These are phyloP conservation scores for Casuarius casuarius DNA, from an alignment of 2,113 vertebrate species.

Conservation along the genomic window DNA sequence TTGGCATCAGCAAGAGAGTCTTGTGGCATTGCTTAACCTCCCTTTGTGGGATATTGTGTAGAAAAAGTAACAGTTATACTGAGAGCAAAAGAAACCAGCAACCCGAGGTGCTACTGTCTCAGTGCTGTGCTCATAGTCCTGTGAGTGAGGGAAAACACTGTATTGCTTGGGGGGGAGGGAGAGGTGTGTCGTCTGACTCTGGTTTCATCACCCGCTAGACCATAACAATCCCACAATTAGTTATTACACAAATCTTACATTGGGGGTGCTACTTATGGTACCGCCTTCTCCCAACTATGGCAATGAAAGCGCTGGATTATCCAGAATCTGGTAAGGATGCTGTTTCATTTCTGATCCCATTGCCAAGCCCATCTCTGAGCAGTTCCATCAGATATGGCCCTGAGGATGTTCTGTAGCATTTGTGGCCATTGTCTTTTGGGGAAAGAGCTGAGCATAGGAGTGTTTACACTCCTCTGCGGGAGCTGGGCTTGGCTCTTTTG, in stretches of 20 bases:
- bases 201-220: neutral
- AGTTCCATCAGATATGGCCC: neutral
- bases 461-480: neutral
- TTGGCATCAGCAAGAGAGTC: neutral
- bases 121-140: neutral
- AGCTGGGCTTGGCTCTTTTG: neutral
- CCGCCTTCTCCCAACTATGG: neutral
- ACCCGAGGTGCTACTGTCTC: rapidly evolving
- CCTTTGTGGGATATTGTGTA: rapidly evolving
- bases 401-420: neutral
- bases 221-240: neutral
- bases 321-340: neutral
- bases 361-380: neutral
- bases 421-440: rapidly evolving
- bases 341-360: neutral
- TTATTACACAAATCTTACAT: neutral
- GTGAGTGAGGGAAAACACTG: rapidly evolving
- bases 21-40: rapidly evolving
- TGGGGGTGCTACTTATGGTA: slow-evolving; percentile 6
- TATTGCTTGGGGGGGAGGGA: rapidly evolving
- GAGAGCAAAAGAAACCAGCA: rapidly evolving
- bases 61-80: rapidly evolving
- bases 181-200: neutral
- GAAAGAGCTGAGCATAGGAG: neutral
- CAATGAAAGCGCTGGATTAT: neutral